Evolutionary conservation across 2,888 invertebrate genomes (phyloP).

Genomic region (Sphaeridia pumilis): DNA sequence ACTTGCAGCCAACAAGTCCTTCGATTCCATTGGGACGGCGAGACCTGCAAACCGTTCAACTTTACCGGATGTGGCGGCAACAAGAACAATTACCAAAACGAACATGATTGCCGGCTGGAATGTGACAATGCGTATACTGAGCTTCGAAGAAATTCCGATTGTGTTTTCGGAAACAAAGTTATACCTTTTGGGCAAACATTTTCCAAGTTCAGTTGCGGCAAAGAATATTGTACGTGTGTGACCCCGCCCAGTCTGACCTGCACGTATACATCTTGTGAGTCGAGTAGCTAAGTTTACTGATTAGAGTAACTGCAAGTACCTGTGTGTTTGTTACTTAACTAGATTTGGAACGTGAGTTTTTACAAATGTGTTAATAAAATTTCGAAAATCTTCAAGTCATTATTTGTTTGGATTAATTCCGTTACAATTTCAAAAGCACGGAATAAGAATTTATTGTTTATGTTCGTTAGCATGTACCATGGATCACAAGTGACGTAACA

Average conservation of each 20-base stretch:
- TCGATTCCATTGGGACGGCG: slow-evolving; percentile 25
- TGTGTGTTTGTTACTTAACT: no score
- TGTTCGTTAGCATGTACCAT: no score
- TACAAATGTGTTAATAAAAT: no score
- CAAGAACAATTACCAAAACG: slow-evolving; percentile 12
- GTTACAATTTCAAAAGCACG: no score
- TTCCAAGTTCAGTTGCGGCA: slow-evolving; percentile 1
- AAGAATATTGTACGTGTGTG: slow-evolving; percentile 8
- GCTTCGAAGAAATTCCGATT: neutral
- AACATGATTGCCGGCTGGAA: slow-evolving; percentile 1
- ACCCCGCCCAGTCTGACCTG: slow-evolving; percentile 10
- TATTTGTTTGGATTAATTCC: no score
- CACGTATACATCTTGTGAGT: slow-evolving; percentile 1
- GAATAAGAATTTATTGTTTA: no score
- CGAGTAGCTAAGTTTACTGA: neutral
- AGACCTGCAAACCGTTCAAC: slow-evolving; percentile 27
- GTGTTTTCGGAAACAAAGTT: slow-evolving; percentile 2
- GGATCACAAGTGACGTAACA: no score
- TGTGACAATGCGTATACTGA: slow-evolving; percentile 6
- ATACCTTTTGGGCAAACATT: slow-evolving; percentile 10
- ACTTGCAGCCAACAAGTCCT: slow-evolving; percentile 10
- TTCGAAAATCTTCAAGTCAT: no score
- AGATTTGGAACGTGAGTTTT: no score
- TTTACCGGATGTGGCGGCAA: slow-evolving; percentile 28
- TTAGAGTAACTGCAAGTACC: no score